Conservation (phyloP, 2,113 vertebrate species). For the Oryzias javanicus region DNA sequence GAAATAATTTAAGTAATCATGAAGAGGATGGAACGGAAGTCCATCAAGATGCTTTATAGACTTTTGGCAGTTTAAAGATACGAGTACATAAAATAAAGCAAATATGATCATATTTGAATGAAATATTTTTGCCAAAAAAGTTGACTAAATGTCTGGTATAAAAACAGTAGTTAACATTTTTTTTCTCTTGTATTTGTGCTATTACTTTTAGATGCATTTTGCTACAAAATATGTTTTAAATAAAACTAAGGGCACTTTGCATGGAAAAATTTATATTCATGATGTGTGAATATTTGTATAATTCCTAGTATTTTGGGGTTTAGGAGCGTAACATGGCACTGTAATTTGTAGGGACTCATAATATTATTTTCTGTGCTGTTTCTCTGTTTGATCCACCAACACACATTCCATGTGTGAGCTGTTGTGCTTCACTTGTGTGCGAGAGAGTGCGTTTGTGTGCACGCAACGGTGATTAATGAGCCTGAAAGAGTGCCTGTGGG, state of each 20-base stretch:
- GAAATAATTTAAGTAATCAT: conserved; percentile 3
- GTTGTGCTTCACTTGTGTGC: neutral
- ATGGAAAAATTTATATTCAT: conserved; percentile 3
- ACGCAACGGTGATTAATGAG: conserved; percentile 69
- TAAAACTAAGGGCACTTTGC: neutral
- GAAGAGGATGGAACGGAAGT: neutral
- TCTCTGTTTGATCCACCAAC: neutral
- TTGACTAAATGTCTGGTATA: no score
- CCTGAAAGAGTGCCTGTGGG: conserved; percentile 53
- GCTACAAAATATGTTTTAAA: neutral
- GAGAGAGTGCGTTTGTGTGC: conserved; percentile 13
- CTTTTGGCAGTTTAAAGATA: neutral
- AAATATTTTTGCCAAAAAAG: neutral
- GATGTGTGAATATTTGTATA: conserved; percentile 8
- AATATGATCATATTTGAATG: neutral
- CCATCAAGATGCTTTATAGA: neutral
- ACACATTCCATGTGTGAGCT: neutral
- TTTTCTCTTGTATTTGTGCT: no score
- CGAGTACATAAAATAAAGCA: conserved; percentile 3
- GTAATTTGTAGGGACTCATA: conserved; percentile 37
- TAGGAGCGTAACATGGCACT: conserved; percentile 13
- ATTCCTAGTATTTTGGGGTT: conserved; percentile 15
- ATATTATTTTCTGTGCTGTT: conserved; percentile 20
- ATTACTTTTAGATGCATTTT: no score
- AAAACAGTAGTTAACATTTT: no score